Evolutionary conservation across 2,113 vertebrate species (phyloP), one percentile per base, ranked within the genome.

Genomic region (Melanostigma gelatinosum): DNA sequence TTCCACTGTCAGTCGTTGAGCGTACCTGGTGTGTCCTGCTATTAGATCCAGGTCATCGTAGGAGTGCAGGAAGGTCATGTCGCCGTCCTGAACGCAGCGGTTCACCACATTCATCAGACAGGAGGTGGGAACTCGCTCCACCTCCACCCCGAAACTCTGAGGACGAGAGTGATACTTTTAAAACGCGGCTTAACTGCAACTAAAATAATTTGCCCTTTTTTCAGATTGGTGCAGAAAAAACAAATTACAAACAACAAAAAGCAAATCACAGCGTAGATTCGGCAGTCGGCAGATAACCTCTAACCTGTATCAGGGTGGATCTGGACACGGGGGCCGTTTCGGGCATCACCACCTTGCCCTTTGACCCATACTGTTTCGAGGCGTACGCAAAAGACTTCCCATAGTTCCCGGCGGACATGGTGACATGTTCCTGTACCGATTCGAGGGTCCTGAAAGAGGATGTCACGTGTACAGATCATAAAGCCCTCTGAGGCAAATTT

Each of bases 321-420:
- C 93, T 94, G 83, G 94, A 94, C 15, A 85, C 48, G 0, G 94
- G 95, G 24, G 95, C 92, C 0, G 92, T 94, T 74, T 95, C 94
- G 0, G 94, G 94, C 95, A 96, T 96, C 75, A 96, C 93, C 77
- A 96, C 95, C 76, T 95, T 96, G 27, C 95, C 95, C 81, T 85
- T 92, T 29, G 86, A 89, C 36, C 92, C 88, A 4, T 93, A 95
- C 86, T 95, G 93, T 64, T 95, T 95, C 15, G 88, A 92, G 29
- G 95, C 95, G 8, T 90, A 96, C 0, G 94, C 94, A 89, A 96
- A 96, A 6, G 95, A 88, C 77, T 95, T 96, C 73, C 95, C 95
- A 65, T 96, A 96, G 82, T 96, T 96, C 73, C 95, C 95, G 22
- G 95, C 94, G 65, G 95, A 96, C 92, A 96, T 90, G 55, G 95